Evolutionary conservation across 30 jellyfish, hydroid and myxozoan species (phyloP), one percentile per base, ranked within the genome.

Genomic region (Aurelia sp.): DNA sequence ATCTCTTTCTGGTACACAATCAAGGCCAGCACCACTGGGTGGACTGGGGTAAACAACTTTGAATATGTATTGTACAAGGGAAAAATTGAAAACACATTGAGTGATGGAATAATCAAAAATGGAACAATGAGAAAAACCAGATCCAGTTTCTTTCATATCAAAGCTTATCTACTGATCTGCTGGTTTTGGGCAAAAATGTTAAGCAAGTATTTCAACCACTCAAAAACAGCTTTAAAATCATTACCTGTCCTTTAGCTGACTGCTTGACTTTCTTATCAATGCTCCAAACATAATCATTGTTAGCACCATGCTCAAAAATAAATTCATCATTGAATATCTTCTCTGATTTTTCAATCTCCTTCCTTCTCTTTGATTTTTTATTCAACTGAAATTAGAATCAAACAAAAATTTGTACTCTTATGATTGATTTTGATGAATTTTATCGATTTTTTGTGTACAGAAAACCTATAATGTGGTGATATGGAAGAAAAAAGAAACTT

Each of bases 241-340:
- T 44, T 59, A 59, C 69, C 69, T 33, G 69, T 76, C 98, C 98
- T 62, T 72, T 91, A 0, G 98, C 98, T 31, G 92, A 66, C 4
- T 70, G 70, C 72, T 83, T 67, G 47, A 91, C 76, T 59, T 44
- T 55, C 48, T 63, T 72, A 33, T 71, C 86, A 47, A 91, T 84
- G 44, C 59, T 63, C 98, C 98, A 91, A 58, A 59, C 50, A 8
- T 35, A 66, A 7, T 78, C 87, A 67, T 63, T 85, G 38, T 64
- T 21, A 59, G 33, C 48, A 6, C 64, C 95, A 17, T 63, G 53
- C 13, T 38, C 91, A 70, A 91, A 84, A 8, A 30, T 6, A 78
- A 91, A 91, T 59, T 85, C 93, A 17, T 77, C 63, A 13, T 71
- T 76, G 74, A 91, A 91, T 59, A 75, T 78, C 87, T 63, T 47